These are phyloP conservation scores for Myiopsitta monachus DNA, from an alignment of 2,113 vertebrate species.

Conservation along the genomic window DNA sequence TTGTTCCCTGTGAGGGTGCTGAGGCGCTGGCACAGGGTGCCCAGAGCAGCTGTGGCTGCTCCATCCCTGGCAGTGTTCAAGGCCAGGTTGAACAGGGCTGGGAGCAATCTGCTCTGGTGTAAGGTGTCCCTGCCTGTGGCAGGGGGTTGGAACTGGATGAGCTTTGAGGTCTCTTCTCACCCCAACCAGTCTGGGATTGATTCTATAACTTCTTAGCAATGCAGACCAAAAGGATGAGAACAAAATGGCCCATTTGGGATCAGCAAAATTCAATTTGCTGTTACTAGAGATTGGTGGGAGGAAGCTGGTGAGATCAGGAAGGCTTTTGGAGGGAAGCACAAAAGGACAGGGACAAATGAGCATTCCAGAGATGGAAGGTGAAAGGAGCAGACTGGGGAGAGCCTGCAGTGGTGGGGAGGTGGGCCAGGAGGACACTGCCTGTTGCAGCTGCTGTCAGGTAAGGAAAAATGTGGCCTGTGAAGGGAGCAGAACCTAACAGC, in stretches of 20 bases:
- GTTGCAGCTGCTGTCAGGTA: neutral
- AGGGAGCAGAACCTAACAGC: neutral
- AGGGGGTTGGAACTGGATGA: neutral
- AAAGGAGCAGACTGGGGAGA: neutral
- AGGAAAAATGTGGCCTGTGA: neutral
- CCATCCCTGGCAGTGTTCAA: neutral
- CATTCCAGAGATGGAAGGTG: neutral
- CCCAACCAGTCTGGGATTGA: neutral
- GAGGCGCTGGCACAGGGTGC: neutral
- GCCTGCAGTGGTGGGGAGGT: neutral
- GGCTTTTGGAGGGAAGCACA: neutral
- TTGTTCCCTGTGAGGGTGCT: neutral
- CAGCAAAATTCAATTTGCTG: neutral
- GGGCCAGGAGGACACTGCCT: neutral
- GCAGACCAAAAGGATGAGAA: neutral
- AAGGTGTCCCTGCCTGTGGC: neutral
- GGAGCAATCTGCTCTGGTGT: neutral
- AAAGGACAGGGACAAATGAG: neutral
- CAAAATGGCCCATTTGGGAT: neutral
- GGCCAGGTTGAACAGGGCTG: neutral
- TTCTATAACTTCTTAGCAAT: neutral
- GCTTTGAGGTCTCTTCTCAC: neutral
- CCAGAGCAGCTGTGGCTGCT: neutral
- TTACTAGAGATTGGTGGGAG: neutral
- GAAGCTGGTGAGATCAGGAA: neutral